Base-by-base conservation (phyloP, 1,140 invertebrate genomes). In the Ceratitis capitata region DNA sequence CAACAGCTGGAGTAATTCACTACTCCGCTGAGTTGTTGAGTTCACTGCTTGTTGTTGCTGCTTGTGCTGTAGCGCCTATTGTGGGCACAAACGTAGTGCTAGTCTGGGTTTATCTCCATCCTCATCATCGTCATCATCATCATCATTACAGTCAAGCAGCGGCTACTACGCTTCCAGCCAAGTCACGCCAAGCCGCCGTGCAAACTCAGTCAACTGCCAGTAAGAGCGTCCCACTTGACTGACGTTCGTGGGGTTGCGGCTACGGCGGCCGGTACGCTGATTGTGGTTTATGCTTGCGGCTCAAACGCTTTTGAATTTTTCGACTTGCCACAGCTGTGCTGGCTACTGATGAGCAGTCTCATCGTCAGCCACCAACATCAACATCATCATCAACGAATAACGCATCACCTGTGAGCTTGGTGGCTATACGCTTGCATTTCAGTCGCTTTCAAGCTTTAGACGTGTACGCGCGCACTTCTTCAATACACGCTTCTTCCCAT, bases 391-490 rank as follows among this genome's bases (percentile, higher is more conserved):
- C 26, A 10, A 26, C 56, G 45, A n/a, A n/a, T 26, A 6, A 3
- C 2, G 56, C 32, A 35, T 35, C 35, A 69, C 61, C 32, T 69
- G 61, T 35, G 16, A 39, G 39, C 39, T 78, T 42, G n/a, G 69
- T 39, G 23, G 69, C 10, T n/a, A 10, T n/a, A 45, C 69, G 39
- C 69, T 78, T 42, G 69, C 69, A 45, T 26, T 45, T 78, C 39
- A 78, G 69, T 78, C 69, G 69, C 69, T 78, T 78, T 47, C 69
- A 78, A 78, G n/a, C 39, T 78, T 45, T 23, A 42, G 39, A 78
- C 7, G 69, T 78, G 69, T 45, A 42, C 69, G 69, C 69, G 53
- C 82, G 53, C 82, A 49, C 82, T 83, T 35, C 53, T 26, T 29
- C n/a, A 39, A 51, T 35, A 7, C n/a, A 56, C 51, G 51, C 51